These are phyloP conservation scores for Dysdera silvatica DNA, from an alignment of 1,140 invertebrate species.

Conservation along the genomic window DNA sequence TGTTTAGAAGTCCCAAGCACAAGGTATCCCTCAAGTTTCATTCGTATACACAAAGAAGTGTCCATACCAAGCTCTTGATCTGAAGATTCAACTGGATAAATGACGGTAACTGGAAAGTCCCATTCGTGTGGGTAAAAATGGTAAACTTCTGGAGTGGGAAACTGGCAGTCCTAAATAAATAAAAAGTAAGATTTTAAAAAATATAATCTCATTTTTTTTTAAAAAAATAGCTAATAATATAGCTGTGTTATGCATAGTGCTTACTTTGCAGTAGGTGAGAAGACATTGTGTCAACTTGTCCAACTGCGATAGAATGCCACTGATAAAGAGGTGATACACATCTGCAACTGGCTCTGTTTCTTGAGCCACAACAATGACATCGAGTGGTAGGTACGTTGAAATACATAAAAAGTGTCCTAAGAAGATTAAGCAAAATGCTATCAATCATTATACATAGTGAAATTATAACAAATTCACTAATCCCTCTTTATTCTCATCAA, in stretches of 20 bases:
- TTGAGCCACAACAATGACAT: conserved; percentile 9
- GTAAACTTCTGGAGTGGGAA: conserved; percentile 51
- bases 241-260: background rate
- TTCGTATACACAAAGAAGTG: no score
- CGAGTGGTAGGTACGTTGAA: conserved; percentile 3
- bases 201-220: background rate
- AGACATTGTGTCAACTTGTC: conserved; percentile 6
- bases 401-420: conserved; percentile 17
- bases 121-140: conserved; percentile 57
- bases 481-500: no score
- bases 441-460: no score
- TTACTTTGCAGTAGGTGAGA: conserved; percentile 6
- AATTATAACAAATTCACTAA: no score
- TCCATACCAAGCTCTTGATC: conserved; percentile 51
- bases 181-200: conserved; percentile 15
- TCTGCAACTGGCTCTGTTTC: conserved; percentile 6
- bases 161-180: background rate
- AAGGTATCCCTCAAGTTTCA: no score
- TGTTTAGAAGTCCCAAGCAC: no score
- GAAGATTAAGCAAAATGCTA: background rate
- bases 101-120: conserved; percentile 64
- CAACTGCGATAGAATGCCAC: conserved; percentile 3
- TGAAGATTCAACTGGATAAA: conserved; percentile 55
- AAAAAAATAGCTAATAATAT: background rate
- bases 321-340: conserved; percentile 6